Evolutionary conservation across 1,140 invertebrate species (phyloP).

Genomic region (Fragariocoptes setiger): DNA sequence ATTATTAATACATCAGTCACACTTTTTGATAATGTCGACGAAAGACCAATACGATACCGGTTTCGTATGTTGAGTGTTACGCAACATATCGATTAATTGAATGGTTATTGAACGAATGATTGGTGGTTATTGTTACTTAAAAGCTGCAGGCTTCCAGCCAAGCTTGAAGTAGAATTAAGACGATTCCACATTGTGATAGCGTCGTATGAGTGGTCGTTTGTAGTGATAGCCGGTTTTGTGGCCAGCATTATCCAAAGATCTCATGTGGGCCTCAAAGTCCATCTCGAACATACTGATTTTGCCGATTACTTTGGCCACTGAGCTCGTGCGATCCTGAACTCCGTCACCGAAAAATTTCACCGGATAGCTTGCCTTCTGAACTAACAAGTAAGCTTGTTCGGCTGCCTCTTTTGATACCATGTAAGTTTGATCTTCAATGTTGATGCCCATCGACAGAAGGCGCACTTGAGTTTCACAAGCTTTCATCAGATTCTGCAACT

Average conservation of each 20-base stretch:
- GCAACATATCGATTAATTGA: no score
- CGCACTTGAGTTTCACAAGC: conserved; percentile 32
- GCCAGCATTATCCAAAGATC: conserved; percentile 69
- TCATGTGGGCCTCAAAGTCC: conserved; percentile 90
- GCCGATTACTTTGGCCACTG: conserved; percentile 1
- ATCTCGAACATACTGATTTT: conserved; percentile 62
- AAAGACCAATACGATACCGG: no score
- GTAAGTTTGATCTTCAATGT: not conserved
- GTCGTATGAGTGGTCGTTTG: conserved; percentile 52
- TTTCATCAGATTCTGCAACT: conserved; percentile 42
- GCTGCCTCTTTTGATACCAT: not conserved
- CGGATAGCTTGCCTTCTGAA: not conserved
- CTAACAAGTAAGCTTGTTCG: not conserved
- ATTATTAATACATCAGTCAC: no score
- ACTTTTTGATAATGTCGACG: no score
- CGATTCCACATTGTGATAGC: no score
- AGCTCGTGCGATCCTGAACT: not conserved
- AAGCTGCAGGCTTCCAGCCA: no score
- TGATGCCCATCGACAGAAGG: not conserved
- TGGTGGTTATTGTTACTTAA: no score
- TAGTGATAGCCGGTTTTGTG: conserved; percentile 88
- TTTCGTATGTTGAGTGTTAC: no score
- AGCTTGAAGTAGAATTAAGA: no score
- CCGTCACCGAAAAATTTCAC: not conserved
- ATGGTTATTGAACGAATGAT: no score